phyloP scores from a whole-genome alignment of 2,797 vertebrate species.

The Heliangelus exortis region DNA sequence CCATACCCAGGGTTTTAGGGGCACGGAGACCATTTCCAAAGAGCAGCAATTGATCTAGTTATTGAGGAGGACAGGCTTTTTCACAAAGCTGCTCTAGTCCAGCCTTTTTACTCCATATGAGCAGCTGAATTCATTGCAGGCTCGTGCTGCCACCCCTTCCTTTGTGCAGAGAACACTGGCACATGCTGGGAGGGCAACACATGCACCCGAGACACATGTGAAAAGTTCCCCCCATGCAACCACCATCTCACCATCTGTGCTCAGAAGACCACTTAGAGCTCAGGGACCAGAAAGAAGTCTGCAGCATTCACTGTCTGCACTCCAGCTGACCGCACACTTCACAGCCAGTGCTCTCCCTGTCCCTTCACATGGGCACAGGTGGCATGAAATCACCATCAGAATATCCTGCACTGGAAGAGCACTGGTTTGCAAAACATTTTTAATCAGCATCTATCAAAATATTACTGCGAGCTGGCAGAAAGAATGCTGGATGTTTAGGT shows the following conservation, averaged over 20 bases:
- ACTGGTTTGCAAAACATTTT: not conserved
- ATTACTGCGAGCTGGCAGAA: not conserved
- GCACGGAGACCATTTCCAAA: not conserved
- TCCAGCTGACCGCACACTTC: not conserved
- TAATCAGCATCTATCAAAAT: not conserved
- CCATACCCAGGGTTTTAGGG: not conserved
- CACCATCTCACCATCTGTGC: too few species aligned
- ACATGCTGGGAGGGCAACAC: rapidly evolving
- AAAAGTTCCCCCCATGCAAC: not conserved
- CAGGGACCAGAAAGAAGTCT: not conserved
- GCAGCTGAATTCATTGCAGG: not conserved
- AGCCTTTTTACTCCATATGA: not conserved
- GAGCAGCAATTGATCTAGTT: not conserved
- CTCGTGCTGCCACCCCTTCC: not conserved
- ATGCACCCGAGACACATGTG: not conserved
- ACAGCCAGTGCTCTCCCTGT: rapidly evolving
- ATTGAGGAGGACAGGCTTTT: not conserved
- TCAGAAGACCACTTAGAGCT: not conserved
- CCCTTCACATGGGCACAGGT: not conserved
- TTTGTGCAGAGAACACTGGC: rapidly evolving
- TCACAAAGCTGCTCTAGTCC: not conserved
- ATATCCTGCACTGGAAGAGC: not conserved
- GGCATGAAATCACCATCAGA: not conserved
- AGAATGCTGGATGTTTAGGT: not conserved
- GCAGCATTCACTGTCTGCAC: not conserved